Percentiles rank a stretch among this genome's conserved stretches.
phyloP scores from a whole-genome alignment of 1,140 invertebrate genomes.

The Bacillus rossius region DNA sequence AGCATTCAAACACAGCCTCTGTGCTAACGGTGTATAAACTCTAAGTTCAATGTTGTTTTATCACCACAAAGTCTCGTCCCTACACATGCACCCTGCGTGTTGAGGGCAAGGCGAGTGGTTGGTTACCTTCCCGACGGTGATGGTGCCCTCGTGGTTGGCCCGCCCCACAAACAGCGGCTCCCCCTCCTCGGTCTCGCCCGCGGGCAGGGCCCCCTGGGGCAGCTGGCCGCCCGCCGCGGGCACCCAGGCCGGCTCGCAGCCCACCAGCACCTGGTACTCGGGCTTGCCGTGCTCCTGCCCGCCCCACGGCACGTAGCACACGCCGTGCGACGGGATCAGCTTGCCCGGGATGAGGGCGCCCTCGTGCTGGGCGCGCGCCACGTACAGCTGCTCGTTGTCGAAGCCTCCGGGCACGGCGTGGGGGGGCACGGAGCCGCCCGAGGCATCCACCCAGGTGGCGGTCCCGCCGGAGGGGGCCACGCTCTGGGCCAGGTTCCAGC shows the following conservation, averaged over 20 bases:
- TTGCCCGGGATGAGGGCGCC: constrained; percentile 76
- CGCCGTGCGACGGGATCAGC: constrained; percentile 60
- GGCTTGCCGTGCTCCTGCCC: constrained; percentile 65
- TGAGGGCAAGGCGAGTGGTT: too few species aligned
- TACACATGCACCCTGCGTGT: too few species aligned
- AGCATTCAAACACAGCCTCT: too few species aligned
- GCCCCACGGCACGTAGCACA: constrained; percentile 72
- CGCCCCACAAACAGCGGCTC: constrained; percentile 53
- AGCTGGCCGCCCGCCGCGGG: constrained; percentile 53
- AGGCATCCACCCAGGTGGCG: constrained; percentile 58
- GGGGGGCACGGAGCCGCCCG: constrained; percentile 59
- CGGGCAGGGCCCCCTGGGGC: constrained; percentile 64
- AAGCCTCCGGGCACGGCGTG: constrained; percentile 66
- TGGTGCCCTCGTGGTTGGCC: constrained; percentile 30
- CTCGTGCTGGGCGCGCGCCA: constrained; percentile 65
- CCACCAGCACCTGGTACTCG: constrained; percentile 68
- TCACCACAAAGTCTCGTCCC: too few species aligned
- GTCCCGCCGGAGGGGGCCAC: constrained; percentile 23
- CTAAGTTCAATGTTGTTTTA: too few species aligned
- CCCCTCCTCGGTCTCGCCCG: constrained; percentile 65
- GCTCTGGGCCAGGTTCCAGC: background rate
- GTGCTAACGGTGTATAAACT: too few species aligned
- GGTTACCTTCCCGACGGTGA: constrained; percentile 36
- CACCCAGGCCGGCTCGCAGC: constrained; percentile 54
- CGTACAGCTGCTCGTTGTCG: constrained; percentile 63